Conservation (phyloP, 2,797 vertebrate species). For the Karalla daura region DNA sequence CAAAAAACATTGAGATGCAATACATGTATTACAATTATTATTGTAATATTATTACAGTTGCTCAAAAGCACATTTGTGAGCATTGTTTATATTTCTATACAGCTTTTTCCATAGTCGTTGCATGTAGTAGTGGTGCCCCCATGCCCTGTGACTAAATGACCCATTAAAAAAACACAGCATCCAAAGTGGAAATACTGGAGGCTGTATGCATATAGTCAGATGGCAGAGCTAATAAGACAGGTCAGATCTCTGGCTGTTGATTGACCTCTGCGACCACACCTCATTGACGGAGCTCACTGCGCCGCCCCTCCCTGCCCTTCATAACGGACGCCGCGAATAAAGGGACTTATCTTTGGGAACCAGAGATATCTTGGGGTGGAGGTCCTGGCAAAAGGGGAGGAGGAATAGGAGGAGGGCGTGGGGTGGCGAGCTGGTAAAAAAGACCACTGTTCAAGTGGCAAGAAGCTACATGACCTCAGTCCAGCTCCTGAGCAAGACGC, state of each 20-base stretch:
- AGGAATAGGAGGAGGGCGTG: slow-evolving; percentile 19
- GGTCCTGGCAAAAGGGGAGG: slow-evolving; percentile 43
- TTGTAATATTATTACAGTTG: no score
- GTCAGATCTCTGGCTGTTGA: background rate
- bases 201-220: no score
- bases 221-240: no score
- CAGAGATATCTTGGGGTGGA: slow-evolving; percentile 73
- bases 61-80: no score
- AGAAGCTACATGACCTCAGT: slow-evolving; percentile 67
- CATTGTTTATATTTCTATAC: no score
- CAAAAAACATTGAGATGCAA: no score
- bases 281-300: slow-evolving; percentile 21
- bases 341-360: slow-evolving; percentile 71
- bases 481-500: slow-evolving; percentile 49
- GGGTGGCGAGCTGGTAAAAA: slow-evolving; percentile 41
- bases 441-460: slow-evolving; percentile 67
- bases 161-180: no score
- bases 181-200: no score
- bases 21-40: no score
- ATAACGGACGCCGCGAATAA: slow-evolving; percentile 70
- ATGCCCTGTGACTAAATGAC: no score
- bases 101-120: no score
- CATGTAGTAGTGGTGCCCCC: no score
- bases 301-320: slow-evolving; percentile 68
- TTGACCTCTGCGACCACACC: slow-evolving; percentile 56